Evolutionary conservation across 2,888 invertebrate species (phyloP).

Genomic region (Pantelozetes paolii): DNA sequence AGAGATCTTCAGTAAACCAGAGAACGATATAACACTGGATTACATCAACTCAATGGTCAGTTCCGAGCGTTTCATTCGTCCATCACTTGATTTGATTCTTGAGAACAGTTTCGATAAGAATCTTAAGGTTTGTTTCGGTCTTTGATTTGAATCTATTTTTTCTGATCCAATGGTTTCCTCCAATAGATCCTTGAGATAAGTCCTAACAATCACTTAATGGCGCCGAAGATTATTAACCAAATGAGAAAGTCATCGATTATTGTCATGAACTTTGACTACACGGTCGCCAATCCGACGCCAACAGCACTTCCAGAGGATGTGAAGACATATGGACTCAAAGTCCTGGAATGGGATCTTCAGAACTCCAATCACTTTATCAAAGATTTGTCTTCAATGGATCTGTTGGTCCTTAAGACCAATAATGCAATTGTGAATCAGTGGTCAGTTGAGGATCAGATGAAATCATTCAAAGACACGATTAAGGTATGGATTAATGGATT

Average conservation of each 20-base stretch:
- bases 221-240: not conserved
- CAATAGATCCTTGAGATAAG: conserved; percentile 66
- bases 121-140: not conserved
- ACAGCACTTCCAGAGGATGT: conserved; percentile 49
- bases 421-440: conserved; percentile 5
- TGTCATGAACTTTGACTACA: conserved; percentile 58
- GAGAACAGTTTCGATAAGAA: conserved; percentile 65
- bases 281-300: conserved; percentile 58
- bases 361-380: conserved; percentile 54
- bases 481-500: conserved; percentile 54
- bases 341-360: conserved; percentile 60
- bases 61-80: conserved; percentile 33
- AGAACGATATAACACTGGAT: conserved; percentile 17
- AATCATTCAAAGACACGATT: conserved; percentile 57
- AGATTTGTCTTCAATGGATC: conserved; percentile 49
- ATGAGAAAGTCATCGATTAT: conserved; percentile 16
- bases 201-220: conserved; percentile 4
- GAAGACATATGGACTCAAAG: conserved; percentile 57
- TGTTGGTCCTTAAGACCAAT: conserved; percentile 48
- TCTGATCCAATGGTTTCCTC: conserved; percentile 51
- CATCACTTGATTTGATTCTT: conserved; percentile 64
- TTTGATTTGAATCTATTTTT: conserved; percentile 50
- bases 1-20: conserved; percentile 20
- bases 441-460: conserved; percentile 42
- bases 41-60: conserved; percentile 30